phyloP scores from a whole-genome alignment of 2,888 invertebrate species.

The Panzeria rudis region DNA sequence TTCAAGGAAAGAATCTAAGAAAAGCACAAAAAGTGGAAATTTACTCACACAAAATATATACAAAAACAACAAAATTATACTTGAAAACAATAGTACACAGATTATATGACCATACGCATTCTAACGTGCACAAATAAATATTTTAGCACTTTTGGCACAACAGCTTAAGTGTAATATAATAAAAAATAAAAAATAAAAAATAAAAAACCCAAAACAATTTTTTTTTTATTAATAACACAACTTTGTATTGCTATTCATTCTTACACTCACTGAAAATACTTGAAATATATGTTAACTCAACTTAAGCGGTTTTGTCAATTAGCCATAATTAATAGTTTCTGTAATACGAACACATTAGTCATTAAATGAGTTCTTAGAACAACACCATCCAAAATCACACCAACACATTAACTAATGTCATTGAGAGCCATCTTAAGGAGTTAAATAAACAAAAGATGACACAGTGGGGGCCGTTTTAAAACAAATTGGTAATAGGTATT shows the following conservation, averaged over 20 bases:
- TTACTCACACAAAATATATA: not conserved
- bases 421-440: conserved; percentile 3
- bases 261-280: too few species aligned
- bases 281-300: too few species aligned
- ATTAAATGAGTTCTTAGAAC: conserved; percentile 11
- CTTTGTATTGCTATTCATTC: too few species aligned
- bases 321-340: not conserved
- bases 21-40: not conserved
- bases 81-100: not conserved
- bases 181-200: too few species aligned
- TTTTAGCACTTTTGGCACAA: not conserved
- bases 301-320: not conserved
- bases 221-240: too few species aligned
- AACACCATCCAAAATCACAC: conserved; percentile 1
- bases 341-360: not conserved
- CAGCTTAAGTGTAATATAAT: not conserved
- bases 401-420: conserved; percentile 4
- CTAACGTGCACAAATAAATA: not conserved
- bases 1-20: not conserved
- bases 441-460: not conserved
- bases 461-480: not conserved
- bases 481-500: too few species aligned
- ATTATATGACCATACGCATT: not conserved
- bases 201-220: too few species aligned
- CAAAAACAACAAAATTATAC: not conserved